These are phyloP conservation scores for Holacanthus passer DNA, from an alignment of 2,113 vertebrate species.

Conservation along the genomic window DNA sequence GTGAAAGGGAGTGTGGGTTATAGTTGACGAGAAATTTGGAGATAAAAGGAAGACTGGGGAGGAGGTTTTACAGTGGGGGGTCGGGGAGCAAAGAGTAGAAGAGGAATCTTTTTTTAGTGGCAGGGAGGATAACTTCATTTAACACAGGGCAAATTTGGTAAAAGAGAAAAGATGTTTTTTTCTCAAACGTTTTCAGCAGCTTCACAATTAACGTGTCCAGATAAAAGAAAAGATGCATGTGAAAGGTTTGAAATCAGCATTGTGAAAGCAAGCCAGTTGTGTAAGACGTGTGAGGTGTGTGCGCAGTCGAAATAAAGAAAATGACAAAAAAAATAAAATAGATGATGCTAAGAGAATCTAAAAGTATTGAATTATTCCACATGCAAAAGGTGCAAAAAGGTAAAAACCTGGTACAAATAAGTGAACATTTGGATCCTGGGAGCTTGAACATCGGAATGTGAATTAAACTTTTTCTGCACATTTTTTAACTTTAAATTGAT, in stretches of 20 bases:
- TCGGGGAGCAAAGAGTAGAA: conserved; percentile 28
- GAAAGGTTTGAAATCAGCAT: not conserved
- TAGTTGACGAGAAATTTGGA: conserved; percentile 67
- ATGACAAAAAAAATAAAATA: no score
- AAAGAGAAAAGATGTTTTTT: not conserved
- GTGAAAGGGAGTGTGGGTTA: conserved; percentile 65
- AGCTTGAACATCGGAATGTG: no score
- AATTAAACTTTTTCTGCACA: no score
- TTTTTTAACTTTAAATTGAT: no score
- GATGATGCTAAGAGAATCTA: no score
- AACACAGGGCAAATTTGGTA: conserved; percentile 30
- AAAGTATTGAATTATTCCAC: no score
- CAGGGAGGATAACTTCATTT: conserved; percentile 66
- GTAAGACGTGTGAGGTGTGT: not conserved
- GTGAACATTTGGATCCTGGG: no score
- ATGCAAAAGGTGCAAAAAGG: not conserved
- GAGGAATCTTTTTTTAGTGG: conserved; percentile 25
- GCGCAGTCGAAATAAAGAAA: not conserved
- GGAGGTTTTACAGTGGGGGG: conserved; percentile 64
- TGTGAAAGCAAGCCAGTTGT: not conserved
- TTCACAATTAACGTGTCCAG: not conserved
- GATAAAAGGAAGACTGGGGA: conserved; percentile 72
- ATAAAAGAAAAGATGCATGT: not conserved
- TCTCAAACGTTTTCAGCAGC: not conserved
- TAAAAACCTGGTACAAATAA: no score